Evolutionary conservation across 2,797 vertebrate genomes (phyloP).

Genomic region (Sebastes diaconus): DNA sequence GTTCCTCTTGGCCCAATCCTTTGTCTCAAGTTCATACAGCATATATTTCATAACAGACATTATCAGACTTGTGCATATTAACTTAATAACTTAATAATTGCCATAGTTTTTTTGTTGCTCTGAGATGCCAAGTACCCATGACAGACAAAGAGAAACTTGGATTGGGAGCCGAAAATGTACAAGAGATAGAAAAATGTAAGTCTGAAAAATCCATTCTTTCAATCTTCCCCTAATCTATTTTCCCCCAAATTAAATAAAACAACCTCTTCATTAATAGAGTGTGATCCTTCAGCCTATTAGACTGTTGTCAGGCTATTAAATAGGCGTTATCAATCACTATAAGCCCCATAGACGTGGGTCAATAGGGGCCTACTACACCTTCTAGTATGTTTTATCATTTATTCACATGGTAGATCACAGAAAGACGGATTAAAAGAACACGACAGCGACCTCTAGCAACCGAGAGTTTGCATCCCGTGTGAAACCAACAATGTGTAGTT

Average conservation of each 20-base stretch:
- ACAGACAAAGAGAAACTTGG: not conserved
- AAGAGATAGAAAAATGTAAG: not conserved
- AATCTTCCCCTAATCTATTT: not conserved
- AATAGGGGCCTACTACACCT: too few species aligned
- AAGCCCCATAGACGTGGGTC: too few species aligned
- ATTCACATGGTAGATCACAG: too few species aligned
- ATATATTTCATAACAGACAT: not conserved
- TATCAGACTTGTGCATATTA: not conserved
- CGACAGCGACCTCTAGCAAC: too few species aligned
- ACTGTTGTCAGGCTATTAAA: too few species aligned
- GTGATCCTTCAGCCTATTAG: not conserved
- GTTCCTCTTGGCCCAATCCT: conserved; percentile 11
- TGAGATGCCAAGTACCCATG: not conserved
- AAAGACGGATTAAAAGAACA: too few species aligned
- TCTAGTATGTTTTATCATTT: too few species aligned
- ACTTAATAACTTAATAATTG: not conserved
- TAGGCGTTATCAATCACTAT: too few species aligned
- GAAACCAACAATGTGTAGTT: too few species aligned
- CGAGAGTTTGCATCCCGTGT: too few species aligned
- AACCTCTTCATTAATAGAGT: not conserved
- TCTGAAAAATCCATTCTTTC: not conserved
- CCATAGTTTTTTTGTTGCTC: not conserved
- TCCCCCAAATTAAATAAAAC: not conserved
- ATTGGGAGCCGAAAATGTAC: not conserved
- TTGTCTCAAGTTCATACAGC: not conserved